phyloP scores from a whole-genome alignment of 2,113 vertebrate species.

The Catharus minimus region DNA sequence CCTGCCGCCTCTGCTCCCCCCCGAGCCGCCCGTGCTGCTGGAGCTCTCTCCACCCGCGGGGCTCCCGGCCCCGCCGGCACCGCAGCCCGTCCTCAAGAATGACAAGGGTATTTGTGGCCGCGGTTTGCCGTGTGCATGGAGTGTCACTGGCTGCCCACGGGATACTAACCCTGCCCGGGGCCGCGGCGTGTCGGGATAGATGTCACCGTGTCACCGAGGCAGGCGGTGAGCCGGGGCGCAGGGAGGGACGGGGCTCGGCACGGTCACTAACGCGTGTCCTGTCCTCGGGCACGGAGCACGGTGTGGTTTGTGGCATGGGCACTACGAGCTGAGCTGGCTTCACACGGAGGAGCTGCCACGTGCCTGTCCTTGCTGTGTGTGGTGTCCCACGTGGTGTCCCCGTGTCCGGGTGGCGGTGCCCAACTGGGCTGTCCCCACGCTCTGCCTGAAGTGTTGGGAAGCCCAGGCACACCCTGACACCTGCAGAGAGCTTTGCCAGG shows the following conservation, averaged over 20 bases:
- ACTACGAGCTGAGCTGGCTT: background rate
- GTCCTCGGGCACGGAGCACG: background rate
- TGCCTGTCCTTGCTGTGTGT: background rate
- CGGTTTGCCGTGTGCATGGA: constrained; percentile 82
- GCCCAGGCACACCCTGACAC: accelerated
- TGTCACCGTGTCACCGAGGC: background rate
- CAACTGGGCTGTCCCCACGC: accelerated
- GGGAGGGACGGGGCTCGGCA: background rate
- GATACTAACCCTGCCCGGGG: constrained; percentile 63
- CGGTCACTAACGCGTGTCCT: constrained; percentile 1
- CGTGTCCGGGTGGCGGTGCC: accelerated
- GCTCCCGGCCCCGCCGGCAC: background rate
- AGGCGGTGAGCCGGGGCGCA: background rate
- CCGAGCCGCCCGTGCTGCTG: constrained; percentile 69
- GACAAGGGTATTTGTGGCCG: constrained; percentile 87
- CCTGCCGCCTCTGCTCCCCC: constrained; percentile 92
- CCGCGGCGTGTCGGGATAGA: background rate
- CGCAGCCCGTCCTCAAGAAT: constrained; percentile 86
- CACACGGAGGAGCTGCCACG: background rate
- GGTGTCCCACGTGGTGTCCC: background rate
- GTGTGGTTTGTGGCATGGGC: background rate
- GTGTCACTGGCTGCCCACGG: constrained; percentile 71
- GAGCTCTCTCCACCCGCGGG: background rate
- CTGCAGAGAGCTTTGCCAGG: background rate
- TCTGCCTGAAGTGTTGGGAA: background rate